These are phyloP conservation scores for Dendrolimus houi DNA, from an alignment of 2,888 invertebrate genomes.

Conservation along the genomic window DNA sequence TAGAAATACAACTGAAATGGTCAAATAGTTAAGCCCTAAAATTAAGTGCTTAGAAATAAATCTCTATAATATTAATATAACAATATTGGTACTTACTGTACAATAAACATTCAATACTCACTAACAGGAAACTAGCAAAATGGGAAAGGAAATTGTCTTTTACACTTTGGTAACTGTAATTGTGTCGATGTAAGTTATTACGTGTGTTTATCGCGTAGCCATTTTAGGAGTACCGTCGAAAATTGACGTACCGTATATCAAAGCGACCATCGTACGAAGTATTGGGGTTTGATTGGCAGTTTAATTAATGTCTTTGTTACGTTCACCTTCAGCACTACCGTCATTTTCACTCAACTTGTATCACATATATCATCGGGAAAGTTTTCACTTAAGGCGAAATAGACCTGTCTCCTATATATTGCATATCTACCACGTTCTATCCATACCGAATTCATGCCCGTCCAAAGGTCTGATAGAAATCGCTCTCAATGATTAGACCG, in stretches of 20 bases:
- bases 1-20: no score
- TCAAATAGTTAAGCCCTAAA: no score
- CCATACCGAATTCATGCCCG: no score
- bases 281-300: slow-evolving; percentile 37
- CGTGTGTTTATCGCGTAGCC: background rate
- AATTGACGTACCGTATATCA: slow-evolving; percentile 30
- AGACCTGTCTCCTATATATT: no score
- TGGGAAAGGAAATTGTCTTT: background rate
- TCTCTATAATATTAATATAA: no score
- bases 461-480: no score
- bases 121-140: no score
- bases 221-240: slow-evolving; percentile 12
- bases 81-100: no score
- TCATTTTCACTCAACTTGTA: background rate
- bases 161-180: background rate
- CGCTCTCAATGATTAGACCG: no score
- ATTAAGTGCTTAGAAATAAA: no score
- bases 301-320: slow-evolving; percentile 41
- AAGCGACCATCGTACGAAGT: slow-evolving; percentile 29
- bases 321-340: slow-evolving; percentile 18
- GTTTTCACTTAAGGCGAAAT: background rate
- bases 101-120: no score
- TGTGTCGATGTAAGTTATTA: background rate
- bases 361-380: background rate
- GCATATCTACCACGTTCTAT: no score